These are phyloP conservation scores for Lasioglossum vierecki DNA, from an alignment of 2,888 invertebrate genomes.

Conservation along the genomic window DNA sequence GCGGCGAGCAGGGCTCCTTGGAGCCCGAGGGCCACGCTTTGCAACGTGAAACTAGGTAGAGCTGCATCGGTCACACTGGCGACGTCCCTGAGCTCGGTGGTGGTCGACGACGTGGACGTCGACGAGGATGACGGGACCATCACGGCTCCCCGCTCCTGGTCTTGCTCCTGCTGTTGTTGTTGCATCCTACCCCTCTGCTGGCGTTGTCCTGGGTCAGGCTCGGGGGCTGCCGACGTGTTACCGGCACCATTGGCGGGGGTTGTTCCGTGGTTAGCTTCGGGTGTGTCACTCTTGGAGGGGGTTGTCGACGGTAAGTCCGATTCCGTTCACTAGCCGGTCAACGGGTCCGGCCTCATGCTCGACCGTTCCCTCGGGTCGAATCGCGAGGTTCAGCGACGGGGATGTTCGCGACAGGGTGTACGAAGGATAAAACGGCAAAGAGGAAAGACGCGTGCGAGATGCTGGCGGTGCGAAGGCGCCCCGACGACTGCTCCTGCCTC, in stretches of 20 bases:
- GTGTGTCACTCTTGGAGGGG: neutral
- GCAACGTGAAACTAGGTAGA: constrained; percentile 83
- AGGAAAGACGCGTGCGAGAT: constrained; percentile 84
- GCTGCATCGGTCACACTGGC: constrained; percentile 58
- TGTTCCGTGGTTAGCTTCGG: constrained; percentile 9
- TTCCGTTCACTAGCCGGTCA: constrained; percentile 30
- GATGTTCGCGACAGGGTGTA: constrained; percentile 29
- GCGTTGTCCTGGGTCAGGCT: constrained; percentile 57
- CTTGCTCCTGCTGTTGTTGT: constrained; percentile 72
- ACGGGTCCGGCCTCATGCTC: constrained; percentile 20
- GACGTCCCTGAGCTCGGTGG: constrained; percentile 70
- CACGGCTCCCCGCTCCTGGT: constrained; percentile 66
- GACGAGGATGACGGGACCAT: constrained; percentile 65
- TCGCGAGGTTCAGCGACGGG: constrained; percentile 20
- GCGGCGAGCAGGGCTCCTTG: constrained; percentile 95
- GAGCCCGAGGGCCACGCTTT: constrained; percentile 91
- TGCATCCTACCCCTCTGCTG: constrained; percentile 71
- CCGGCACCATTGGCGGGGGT: constrained; percentile 68
- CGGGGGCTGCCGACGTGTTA: constrained; percentile 49
- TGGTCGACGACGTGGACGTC: constrained; percentile 51
- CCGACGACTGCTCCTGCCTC: constrained; percentile 87
- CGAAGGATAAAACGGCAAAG: constrained; percentile 61
- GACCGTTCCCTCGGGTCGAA: constrained; percentile 16
- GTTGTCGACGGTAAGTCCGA: neutral
- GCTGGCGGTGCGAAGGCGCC: constrained; percentile 88